Percentiles rank a stretch among this genome's conserved stretches.
Conservation (phyloP, 2,888 invertebrate genomes). For the Drosophila borealis region DNA sequence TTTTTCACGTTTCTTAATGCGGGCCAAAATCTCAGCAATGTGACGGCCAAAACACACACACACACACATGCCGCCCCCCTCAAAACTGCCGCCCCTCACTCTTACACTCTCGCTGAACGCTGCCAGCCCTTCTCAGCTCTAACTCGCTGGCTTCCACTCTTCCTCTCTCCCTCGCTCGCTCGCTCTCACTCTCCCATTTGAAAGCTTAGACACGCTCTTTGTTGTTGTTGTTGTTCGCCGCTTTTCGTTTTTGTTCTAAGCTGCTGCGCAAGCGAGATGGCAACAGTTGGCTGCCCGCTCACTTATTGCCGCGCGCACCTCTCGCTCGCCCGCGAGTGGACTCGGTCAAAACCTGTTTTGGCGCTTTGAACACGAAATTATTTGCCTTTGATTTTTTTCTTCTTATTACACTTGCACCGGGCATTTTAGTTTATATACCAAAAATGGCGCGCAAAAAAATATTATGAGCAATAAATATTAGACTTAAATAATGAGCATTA, state of each 20-base stretch:
- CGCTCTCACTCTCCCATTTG: constrained; percentile 17
- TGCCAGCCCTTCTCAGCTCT: not conserved
- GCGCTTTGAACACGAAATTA: constrained; percentile 25
- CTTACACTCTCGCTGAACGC: not conserved
- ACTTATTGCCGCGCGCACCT: not conserved
- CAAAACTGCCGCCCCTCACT: not conserved
- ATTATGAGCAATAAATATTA: too few relatives aligned
- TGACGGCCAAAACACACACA: constrained; percentile 32
- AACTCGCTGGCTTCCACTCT: not conserved
- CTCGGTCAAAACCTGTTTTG: constrained; percentile 46
- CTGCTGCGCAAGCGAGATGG: constrained; percentile 48
- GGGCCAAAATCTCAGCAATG: constrained; percentile 74
- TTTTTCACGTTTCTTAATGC: constrained; percentile 58
- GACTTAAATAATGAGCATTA: too few relatives aligned
- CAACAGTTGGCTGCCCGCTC: constrained; percentile 16
- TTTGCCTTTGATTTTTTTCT: not conserved
- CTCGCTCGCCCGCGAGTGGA: constrained; percentile 9
- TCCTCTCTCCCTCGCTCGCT: constrained; percentile 1
- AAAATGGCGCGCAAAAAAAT: too few relatives aligned
- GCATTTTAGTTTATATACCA: constrained; percentile 11
- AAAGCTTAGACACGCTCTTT: constrained; percentile 63
- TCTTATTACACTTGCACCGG: not conserved
- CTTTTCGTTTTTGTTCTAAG: constrained; percentile 72
- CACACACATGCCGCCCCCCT: not conserved
- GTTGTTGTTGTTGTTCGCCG: constrained; percentile 26